These are phyloP conservation scores for Psix sp. DNA, from an alignment of 1,140 invertebrate genomes.

Conservation along the genomic window DNA sequence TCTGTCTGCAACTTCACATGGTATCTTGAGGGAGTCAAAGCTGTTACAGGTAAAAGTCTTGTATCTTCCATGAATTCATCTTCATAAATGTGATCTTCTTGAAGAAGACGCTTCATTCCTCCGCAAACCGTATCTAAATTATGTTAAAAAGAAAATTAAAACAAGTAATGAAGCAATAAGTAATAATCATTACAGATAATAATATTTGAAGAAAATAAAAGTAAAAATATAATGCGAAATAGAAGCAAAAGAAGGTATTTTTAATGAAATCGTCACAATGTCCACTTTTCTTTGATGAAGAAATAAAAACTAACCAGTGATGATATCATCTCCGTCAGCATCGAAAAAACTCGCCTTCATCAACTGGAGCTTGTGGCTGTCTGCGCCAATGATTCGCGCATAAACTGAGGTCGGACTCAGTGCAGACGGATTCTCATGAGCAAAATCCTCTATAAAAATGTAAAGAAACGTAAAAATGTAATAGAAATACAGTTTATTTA, in stretches of 20 bases:
- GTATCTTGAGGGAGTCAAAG: slow-evolving; percentile 32
- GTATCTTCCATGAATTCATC: slow-evolving; percentile 51
- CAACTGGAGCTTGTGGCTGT: slow-evolving; percentile 84
- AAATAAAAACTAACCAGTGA: slow-evolving; percentile 45
- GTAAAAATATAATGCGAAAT: slow-evolving; percentile 8
- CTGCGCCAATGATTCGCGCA: slow-evolving; percentile 79
- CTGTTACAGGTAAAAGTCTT: slow-evolving; percentile 23
- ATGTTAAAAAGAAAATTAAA: slow-evolving; percentile 4
- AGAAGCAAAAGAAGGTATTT: neutral
- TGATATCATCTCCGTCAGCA: slow-evolving; percentile 67
- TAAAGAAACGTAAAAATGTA: slow-evolving; percentile 9
- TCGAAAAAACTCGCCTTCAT: slow-evolving; percentile 91
- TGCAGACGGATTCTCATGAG: slow-evolving; percentile 56
- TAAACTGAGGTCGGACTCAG: slow-evolving; percentile 78
- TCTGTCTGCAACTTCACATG: slow-evolving; percentile 50
- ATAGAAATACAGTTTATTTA: slow-evolving; percentile 1
- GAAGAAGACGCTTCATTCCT: slow-evolving; percentile 45
- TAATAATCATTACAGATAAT: slow-evolving; percentile 7
- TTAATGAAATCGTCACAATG: no score
- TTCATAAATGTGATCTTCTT: slow-evolving; percentile 43
- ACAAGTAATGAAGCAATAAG: neutral
- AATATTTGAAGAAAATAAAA: slow-evolving; percentile 2
- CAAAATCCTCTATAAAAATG: slow-evolving; percentile 37
- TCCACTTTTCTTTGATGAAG: no score
- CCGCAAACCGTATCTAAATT: slow-evolving; percentile 44